phyloP scores from a whole-genome alignment of 35 echinoderm and acorn worm species.

The Heliocidaris erythrogramma region DNA sequence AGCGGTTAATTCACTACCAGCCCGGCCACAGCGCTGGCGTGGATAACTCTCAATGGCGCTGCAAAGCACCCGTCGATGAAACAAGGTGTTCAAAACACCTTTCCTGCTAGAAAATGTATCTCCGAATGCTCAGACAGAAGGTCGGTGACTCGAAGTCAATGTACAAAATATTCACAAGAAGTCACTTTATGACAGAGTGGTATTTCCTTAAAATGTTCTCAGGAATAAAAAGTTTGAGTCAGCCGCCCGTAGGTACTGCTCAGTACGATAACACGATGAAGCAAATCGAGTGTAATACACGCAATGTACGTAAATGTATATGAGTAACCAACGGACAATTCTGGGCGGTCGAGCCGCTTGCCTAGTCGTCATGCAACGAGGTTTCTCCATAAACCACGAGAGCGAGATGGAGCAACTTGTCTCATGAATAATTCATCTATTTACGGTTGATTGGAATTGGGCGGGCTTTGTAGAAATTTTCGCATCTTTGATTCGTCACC shows the following conservation, averaged over 20 bases:
- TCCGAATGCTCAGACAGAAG: background rate
- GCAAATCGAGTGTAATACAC: background rate
- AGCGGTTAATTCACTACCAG: background rate
- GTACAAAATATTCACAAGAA: background rate
- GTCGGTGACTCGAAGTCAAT: background rate
- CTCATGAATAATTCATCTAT: background rate
- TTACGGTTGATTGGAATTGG: slow-evolving; percentile 28
- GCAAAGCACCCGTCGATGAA: background rate
- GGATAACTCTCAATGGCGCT: background rate
- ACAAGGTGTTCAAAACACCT: background rate
- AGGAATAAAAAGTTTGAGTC: background rate
- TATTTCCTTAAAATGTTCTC: background rate
- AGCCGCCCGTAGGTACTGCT: background rate
- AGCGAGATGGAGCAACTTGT: background rate
- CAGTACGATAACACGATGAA: background rate
- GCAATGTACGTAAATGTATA: background rate
- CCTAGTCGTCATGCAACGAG: background rate
- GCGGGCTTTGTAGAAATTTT: slow-evolving; percentile 19
- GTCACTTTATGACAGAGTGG: background rate
- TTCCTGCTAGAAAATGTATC: background rate
- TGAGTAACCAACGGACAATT: background rate
- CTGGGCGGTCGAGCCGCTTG: background rate
- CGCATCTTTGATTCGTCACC: background rate
- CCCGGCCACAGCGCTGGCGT: background rate
- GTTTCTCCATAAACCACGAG: background rate